Conservation (phyloP, 2,888 invertebrate species). For the Mesorhabditis belari region DNA sequence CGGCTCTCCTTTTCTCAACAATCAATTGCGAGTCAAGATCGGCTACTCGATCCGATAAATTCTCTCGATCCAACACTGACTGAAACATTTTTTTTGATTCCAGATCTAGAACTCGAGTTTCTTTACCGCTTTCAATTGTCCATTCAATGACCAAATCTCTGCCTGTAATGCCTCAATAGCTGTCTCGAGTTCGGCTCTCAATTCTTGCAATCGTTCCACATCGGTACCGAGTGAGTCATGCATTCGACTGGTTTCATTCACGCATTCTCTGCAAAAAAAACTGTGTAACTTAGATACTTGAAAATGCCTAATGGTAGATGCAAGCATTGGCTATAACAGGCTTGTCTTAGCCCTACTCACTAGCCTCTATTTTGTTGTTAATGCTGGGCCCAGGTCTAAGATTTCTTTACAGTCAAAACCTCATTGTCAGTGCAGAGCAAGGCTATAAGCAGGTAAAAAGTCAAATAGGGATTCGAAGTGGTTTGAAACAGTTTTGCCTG, state of each 20-base stretch:
- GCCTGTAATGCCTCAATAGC: conserved; percentile 41
- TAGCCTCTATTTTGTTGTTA: background rate
- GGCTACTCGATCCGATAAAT: conserved; percentile 18
- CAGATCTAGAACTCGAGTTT: background rate
- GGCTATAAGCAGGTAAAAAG: too few species aligned
- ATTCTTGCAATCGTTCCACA: conserved; percentile 16
- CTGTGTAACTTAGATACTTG: background rate
- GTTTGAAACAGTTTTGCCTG: too few species aligned
- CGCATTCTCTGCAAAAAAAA: conserved; percentile 8
- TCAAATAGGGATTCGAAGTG: too few species aligned
- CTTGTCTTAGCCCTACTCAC: background rate
- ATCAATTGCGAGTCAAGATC: conserved; percentile 18
- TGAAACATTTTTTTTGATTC: background rate
- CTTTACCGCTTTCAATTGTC: conserved; percentile 33
- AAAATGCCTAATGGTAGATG: background rate
- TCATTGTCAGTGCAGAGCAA: background rate
- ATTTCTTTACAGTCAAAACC: background rate
- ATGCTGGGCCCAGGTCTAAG: background rate
- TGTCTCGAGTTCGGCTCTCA: conserved; percentile 40
- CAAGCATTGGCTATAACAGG: background rate
- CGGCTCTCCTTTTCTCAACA: conserved; percentile 24
- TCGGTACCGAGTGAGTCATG: conserved; percentile 9
- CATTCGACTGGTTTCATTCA: conserved; percentile 7
- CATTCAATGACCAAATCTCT: conserved; percentile 47
- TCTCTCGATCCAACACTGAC: conserved; percentile 24